Base-by-base conservation (phyloP, 2,888 invertebrate species). In the Callimorpha dominula region DNA sequence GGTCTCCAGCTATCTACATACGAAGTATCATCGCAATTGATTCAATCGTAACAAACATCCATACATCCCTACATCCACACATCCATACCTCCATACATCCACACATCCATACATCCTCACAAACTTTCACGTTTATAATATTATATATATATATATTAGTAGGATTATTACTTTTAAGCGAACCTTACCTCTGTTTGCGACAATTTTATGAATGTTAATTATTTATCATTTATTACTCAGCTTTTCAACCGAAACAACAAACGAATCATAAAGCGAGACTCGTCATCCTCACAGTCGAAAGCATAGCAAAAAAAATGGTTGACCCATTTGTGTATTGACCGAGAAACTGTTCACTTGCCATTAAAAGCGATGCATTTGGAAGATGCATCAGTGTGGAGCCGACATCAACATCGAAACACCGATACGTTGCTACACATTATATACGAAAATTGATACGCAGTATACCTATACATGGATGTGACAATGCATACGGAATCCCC, bases 401-500 rank as follows among this genome's bases (percentile, higher is more conserved):
- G n/a, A 57, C 67, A 72, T 50, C 68, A 14, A 20, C 54, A 79
- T 77, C 73, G 69, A 71, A 65, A 54, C 31, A 17, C 73, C 40
- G 54, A 54, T n/a, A n/a, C 9, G 7, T 46, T 9, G 9, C 17
- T 54, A n/a, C 54, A n/a, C 3, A 52, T 15, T n/a, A 31, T 12
- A 5, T 12, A 31, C 0, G 62, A 67, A 77, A 81, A 85, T 81
- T 83, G 82, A 86, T 84, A 82, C 81, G 74, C 77, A 83, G 79
- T 54, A 17, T 62, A 62, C 79, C 75, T 40, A 11, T 40, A 49
- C 11, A 15, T 75, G 75, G 76, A 81, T 79, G 79, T 84, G 87
- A 91, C 91, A 92, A 90, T 88, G 86, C 84, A 81, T 81, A 84
- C 85, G 87, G 84, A 86, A 88, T 89, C 90, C 86, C 91, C 81